A percentile compares a stretch with the other conserved stretches of the same genome.
These are phyloP conservation scores for Phoenoteleia sp. DNA, from an alignment of 2,888 invertebrate species.

Conservation along the genomic window DNA sequence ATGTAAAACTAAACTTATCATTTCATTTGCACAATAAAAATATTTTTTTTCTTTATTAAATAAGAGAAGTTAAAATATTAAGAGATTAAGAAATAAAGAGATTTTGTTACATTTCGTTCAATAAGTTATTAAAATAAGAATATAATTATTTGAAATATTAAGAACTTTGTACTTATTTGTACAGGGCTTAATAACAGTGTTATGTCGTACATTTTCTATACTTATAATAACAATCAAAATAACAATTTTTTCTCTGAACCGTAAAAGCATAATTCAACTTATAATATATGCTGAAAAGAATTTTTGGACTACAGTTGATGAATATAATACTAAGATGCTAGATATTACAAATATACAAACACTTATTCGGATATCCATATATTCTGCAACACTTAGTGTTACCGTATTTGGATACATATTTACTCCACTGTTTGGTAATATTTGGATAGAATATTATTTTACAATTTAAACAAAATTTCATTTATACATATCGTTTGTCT, in stretches of 20 bases:
- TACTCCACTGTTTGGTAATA: slow-evolving; percentile 59
- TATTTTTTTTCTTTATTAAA: no score
- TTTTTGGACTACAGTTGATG: slow-evolving; percentile 49
- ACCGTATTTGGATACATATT: slow-evolving; percentile 59
- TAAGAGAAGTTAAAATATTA: no score
- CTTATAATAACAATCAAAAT: slow-evolving; percentile 52
- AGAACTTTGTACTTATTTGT: no score
- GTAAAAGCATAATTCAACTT: slow-evolving; percentile 43
- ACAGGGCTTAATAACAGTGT: slow-evolving; percentile 28
- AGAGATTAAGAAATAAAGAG: no score
- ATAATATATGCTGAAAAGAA: slow-evolving; percentile 42
- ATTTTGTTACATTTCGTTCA: no score
- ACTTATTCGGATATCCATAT: slow-evolving; percentile 20
- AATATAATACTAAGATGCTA: slow-evolving; percentile 34
- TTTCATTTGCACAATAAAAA: no score
- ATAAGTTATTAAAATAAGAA: no score
- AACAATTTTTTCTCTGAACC: slow-evolving; percentile 29
- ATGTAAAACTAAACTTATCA: no score
- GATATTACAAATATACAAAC: slow-evolving; percentile 16
- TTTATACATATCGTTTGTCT: no score
- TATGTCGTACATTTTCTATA: slow-evolving; percentile 59
- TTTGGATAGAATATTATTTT: no score
- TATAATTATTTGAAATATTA: no score
- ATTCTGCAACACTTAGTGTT: slow-evolving; percentile 32
- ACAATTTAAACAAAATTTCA: no score